Evolutionary conservation across 2,797 vertebrate genomes (phyloP).

Genomic region (Corythornis leucogaster): DNA sequence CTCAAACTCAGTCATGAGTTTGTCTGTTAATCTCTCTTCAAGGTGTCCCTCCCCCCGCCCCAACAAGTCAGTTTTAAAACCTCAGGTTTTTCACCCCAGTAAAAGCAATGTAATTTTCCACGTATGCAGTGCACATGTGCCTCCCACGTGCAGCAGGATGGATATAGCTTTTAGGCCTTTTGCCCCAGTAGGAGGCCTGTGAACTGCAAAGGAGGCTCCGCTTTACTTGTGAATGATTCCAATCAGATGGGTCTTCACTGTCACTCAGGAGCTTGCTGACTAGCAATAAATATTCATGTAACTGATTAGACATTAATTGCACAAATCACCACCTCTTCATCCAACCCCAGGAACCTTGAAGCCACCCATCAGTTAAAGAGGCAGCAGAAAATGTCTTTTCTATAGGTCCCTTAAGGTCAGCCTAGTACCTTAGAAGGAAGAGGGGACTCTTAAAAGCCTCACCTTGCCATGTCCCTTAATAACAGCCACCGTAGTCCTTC

Average conservation of each 20-base stretch:
- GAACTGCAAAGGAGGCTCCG: background rate
- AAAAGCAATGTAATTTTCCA: background rate
- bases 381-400: background rate
- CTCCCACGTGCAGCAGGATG: background rate
- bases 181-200: background rate
- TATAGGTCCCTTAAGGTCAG: background rate
- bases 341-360: slow-evolving; percentile 28
- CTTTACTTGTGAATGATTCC: slow-evolving; percentile 13
- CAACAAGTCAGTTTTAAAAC: background rate
- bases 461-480: background rate
- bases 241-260: slow-evolving; percentile 5
- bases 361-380: background rate
- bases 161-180: background rate
- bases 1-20: background rate
- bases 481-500: background rate
- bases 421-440: background rate
- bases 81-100: background rate
- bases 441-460: background rate
- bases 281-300: slow-evolving; percentile 73
- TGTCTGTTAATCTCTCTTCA: slow-evolving; percentile 13
- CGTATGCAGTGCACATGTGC: background rate
- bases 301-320: slow-evolving; percentile 69
- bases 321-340: slow-evolving; percentile 58
- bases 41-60: background rate
- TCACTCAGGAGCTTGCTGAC: slow-evolving; percentile 53